A percentile compares a stretch with the other conserved stretches of the same genome.
These are phyloP conservation scores for Rotaria sp. DNA, from an alignment of 2,888 invertebrate species.

Conservation along the genomic window DNA sequence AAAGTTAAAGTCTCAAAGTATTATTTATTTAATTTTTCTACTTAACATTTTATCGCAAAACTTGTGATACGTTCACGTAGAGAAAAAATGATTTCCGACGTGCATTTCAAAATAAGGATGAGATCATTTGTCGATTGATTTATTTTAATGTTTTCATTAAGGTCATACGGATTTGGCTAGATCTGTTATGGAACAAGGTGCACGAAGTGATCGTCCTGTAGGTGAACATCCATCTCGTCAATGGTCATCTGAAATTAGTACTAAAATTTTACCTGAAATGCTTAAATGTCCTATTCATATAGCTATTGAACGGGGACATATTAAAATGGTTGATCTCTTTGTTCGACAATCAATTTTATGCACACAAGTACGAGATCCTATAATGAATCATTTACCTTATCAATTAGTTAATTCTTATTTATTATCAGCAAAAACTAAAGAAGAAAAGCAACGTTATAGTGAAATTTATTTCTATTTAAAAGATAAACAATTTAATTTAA, in stretches of 20 bases:
- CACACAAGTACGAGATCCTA: conserved; percentile 7
- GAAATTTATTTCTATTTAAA: conserved; percentile 4
- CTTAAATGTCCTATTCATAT: conserved; percentile 36
- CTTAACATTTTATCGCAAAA: too few species aligned
- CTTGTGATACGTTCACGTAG: too few species aligned
- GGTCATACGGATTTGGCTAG: conserved; percentile 32
- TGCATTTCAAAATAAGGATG: too few species aligned
- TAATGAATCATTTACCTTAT: not conserved
- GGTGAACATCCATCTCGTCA: conserved; percentile 39
- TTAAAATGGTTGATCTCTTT: conserved; percentile 31
- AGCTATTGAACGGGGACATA: conserved; percentile 32
- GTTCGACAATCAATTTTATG: not conserved
- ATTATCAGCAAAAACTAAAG: not conserved
- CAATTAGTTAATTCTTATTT: not conserved
- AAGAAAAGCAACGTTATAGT: not conserved
- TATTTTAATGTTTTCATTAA: not conserved
- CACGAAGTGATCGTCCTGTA: conserved; percentile 27
- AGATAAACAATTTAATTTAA: not conserved
- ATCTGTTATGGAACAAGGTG: conserved; percentile 21
- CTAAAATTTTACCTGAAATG: not conserved
- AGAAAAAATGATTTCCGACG: too few species aligned
- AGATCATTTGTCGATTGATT: too few species aligned
- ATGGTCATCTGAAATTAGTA: conserved; percentile 25
- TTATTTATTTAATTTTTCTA: too few species aligned
- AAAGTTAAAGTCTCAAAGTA: too few species aligned